Evolutionary conservation across 1,140 invertebrate genomes (phyloP), one percentile per base, ranked within the genome.

Genomic region (Drosophila gunungcola): DNA sequence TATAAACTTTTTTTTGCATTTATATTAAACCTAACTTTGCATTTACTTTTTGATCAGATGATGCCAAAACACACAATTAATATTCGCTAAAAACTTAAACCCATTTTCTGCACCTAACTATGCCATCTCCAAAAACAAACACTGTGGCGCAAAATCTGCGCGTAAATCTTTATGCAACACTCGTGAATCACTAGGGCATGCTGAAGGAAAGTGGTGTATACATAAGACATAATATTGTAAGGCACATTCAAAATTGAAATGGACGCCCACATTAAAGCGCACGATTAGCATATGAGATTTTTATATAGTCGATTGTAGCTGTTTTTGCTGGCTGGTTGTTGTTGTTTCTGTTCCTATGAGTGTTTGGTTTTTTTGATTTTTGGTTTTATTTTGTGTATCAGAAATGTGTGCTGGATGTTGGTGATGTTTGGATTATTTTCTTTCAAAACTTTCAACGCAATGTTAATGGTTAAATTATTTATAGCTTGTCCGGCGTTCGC

Each of bases 391-490:
- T 55, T 70, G 42, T 58, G 53, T 56, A 39, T 43, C 10, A 73
- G 12, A 57, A 57, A 11, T 60, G 62, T 75, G 52, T 76, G 67
- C 68, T 78, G 42, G 41, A 60, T 81, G 65, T 55, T 81, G 60
- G 46, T 70, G 58, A 80, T 78, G 55, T 69, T 70, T 77, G 57
- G 60, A 65, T 70, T 63, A 57, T 74, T 65, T 73, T 75, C 46
- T 57, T 54, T 51, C 53, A 32, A 39, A 64, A 67, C 52, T 76
- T 54, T 67, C 53, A 75, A 76, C 73, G 72, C 73, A 76, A 76
- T 76, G 73, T 76, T 76, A 76, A 75, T 76, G 73, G 60, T 57
- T 51, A 75, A 76, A 52, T 76, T 54, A 67, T 76, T 76, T 76
- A 58, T 76, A 76, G 73, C 73, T 76, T 67, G 34, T 54, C 53